Evolutionary conservation across 2,888 invertebrate species (phyloP).

Genomic region (Patella ulyssiponensis): DNA sequence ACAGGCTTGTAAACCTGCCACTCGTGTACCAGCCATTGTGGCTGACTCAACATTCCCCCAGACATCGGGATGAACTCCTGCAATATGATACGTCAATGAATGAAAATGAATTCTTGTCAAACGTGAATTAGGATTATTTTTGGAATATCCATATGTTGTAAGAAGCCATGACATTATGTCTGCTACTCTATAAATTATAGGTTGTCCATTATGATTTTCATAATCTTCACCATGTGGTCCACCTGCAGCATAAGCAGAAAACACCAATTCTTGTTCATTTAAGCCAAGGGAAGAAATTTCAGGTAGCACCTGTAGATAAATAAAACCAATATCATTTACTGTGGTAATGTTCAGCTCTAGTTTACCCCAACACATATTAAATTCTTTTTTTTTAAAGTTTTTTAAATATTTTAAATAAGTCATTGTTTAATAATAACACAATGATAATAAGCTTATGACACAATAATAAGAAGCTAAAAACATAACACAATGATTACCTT

Average conservation of each 20-base stretch:
- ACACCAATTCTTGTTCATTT: constrained; percentile 74
- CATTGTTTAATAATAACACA: too few species aligned
- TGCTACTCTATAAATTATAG: constrained; percentile 72
- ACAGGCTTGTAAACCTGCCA: constrained; percentile 73
- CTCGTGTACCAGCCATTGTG: constrained; percentile 72
- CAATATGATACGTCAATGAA: constrained; percentile 73
- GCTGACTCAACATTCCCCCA: constrained; percentile 73
- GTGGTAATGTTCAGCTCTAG: too few species aligned
- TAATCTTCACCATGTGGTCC: constrained; percentile 68
- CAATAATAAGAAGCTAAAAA: too few species aligned
- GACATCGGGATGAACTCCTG: constrained; percentile 65
- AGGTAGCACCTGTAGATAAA: constrained; percentile 65
- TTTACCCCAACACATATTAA: too few species aligned
- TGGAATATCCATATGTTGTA: constrained; percentile 69
- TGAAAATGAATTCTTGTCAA: constrained; percentile 74
- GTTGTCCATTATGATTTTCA: constrained; percentile 55
- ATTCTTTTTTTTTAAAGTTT: too few species aligned
- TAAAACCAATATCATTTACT: background rate
- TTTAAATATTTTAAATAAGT: too few species aligned
- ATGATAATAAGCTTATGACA: too few species aligned
- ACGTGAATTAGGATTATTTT: constrained; percentile 60
- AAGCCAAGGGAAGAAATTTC: constrained; percentile 70
- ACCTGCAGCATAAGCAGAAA: constrained; percentile 68
- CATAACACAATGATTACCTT: too few species aligned
- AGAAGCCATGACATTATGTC: constrained; percentile 74